Percentiles rank a stretch among this genome's conserved stretches.
phyloP scores from a whole-genome alignment of 53 echinoderm and acorn worm genomes.

The Actinopyga echinites region DNA sequence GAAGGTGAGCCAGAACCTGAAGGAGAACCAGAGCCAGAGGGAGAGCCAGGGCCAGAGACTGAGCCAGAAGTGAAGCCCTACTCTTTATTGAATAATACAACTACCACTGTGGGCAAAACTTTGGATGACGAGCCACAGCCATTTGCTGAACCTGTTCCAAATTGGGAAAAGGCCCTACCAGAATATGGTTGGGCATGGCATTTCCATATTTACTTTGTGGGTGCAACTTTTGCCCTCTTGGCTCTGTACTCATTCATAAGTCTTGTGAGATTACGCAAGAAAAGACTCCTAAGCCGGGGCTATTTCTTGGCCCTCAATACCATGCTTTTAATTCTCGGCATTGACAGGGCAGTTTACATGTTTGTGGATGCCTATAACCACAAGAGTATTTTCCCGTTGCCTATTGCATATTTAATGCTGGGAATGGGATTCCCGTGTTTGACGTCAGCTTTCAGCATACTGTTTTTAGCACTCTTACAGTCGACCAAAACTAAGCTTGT shows the following conservation, averaged over 20 bases:
- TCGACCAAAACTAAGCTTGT: constrained; percentile 83
- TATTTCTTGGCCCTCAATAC: constrained; percentile 91
- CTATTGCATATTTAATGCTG: constrained; percentile 82
- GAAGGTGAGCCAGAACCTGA: constrained; percentile 58
- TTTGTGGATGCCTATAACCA: constrained; percentile 94
- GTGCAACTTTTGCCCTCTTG: constrained; percentile 72
- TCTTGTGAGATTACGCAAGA: constrained; percentile 71
- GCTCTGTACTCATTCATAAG: constrained; percentile 84
- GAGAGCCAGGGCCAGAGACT: constrained; percentile 28
- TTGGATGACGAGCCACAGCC: constrained; percentile 22
- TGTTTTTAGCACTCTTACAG: constrained; percentile 86
- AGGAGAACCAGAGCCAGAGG: constrained; percentile 44
- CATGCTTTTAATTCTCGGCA: constrained; percentile 79
- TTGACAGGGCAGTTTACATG: constrained; percentile 79
- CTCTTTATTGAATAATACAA: neutral
- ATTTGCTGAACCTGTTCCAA: constrained; percentile 89
- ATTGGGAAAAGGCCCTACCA: constrained; percentile 70
- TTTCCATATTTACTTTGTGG: constrained; percentile 85
- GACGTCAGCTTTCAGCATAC: constrained; percentile 94
- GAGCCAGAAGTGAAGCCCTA: neutral
- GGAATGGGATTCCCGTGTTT: constrained; percentile 95
- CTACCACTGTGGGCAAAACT: neutral
- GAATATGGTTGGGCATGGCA: constrained; percentile 72
- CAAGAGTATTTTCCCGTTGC: constrained; percentile 66
- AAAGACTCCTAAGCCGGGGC: constrained; percentile 75